phyloP scores from a whole-genome alignment of 2,797 vertebrate species.

The Brachymystax lenok region DNA sequence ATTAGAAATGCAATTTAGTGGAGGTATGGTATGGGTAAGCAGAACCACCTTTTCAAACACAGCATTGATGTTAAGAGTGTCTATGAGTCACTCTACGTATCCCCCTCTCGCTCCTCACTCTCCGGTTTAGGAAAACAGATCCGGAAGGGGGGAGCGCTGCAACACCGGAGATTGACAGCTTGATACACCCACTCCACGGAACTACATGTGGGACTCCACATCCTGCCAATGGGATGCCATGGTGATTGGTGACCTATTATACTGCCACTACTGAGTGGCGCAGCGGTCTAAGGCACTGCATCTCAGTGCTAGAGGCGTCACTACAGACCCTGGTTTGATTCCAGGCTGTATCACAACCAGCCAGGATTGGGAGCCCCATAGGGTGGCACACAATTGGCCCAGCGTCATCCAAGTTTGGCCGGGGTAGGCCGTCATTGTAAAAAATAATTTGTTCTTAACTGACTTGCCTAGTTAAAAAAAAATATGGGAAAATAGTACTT shows the following conservation, averaged over 20 bases:
- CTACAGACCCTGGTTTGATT: too few species aligned
- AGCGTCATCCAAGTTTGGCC: too few species aligned
- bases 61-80: slow-evolving; percentile 69
- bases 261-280: too few species aligned
- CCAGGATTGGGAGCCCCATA: too few species aligned
- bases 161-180: slow-evolving; percentile 78
- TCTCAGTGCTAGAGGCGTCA: too few species aligned
- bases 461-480: too few species aligned
- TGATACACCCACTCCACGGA: slow-evolving; percentile 67
- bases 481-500: slow-evolving; percentile 20
- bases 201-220: slow-evolving; percentile 54
- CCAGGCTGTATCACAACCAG: too few species aligned
- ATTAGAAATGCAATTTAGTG: neutral
- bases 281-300: too few species aligned
- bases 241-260: slow-evolving; percentile 46
- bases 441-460: too few species aligned
- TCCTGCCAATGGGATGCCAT: slow-evolving; percentile 69
- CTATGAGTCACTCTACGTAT: slow-evolving; percentile 58
- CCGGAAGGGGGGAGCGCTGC: slow-evolving; percentile 65
- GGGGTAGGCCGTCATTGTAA: too few species aligned
- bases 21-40: slow-evolving; percentile 35
- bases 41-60: slow-evolving; percentile 70
- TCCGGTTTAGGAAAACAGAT: slow-evolving; percentile 72
- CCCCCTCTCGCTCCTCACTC: neutral
- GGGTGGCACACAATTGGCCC: too few species aligned